A percentile compares a stretch with the other conserved stretches of the same genome.
phyloP scores from a whole-genome alignment of 2,113 vertebrate genomes.

The Cavia porcellus region DNA sequence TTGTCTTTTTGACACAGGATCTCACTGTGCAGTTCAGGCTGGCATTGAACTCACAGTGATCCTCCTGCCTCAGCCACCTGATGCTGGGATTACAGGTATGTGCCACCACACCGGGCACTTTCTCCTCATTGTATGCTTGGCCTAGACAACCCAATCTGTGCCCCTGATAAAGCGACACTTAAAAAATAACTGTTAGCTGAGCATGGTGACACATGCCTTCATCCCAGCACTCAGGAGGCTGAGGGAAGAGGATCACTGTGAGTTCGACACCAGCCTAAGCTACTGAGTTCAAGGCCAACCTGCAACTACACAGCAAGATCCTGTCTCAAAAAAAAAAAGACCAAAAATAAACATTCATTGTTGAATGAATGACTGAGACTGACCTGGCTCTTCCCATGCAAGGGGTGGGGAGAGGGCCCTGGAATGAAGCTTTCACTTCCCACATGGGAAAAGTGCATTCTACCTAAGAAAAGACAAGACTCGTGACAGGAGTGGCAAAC shows the following conservation, averaged over 20 bases:
- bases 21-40: too few relatives aligned
- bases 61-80: too few relatives aligned
- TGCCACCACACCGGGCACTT: too few relatives aligned
- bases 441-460: background rate
- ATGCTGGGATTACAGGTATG: too few relatives aligned
- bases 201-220: background rate
- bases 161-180: background rate
- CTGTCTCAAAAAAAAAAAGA: background rate
- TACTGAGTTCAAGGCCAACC: background rate
- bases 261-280: background rate
- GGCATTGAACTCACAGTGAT: too few relatives aligned
- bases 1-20: too few relatives aligned
- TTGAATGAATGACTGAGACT: background rate
- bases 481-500: background rate
- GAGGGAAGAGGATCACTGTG: background rate
- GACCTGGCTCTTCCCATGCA: background rate
- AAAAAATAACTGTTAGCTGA: background rate
- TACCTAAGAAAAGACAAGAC: slow-evolving; percentile 6
- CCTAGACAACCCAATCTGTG: background rate
- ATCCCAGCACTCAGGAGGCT: background rate
- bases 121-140: background rate
- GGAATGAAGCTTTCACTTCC: slow-evolving; percentile 28
- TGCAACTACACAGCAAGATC: background rate
- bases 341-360: background rate
- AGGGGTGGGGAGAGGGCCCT: background rate